Evolutionary conservation across 1,140 invertebrate genomes (phyloP).

Genomic region (Trichonephila clavata): DNA sequence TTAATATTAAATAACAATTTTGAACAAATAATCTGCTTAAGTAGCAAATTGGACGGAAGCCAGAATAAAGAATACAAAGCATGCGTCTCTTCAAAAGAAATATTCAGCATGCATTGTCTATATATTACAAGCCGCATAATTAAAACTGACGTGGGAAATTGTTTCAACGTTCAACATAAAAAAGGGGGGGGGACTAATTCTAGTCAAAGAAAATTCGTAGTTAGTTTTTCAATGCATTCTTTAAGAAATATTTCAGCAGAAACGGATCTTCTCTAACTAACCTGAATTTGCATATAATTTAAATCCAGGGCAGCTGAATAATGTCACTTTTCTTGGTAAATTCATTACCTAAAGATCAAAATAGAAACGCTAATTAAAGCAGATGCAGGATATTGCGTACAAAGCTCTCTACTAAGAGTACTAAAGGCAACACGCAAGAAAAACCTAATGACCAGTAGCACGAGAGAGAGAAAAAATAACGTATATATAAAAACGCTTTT

Average conservation of each 20-base stretch:
- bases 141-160: too few species aligned
- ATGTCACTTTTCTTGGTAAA: background rate
- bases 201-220: too few species aligned
- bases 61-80: too few species aligned
- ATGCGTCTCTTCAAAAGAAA: too few species aligned
- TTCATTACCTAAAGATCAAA: conserved; percentile 37
- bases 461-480: conserved; percentile 19
- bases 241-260: background rate
- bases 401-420: background rate
- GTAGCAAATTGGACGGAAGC: too few species aligned
- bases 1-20: too few species aligned
- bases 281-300: conserved; percentile 3
- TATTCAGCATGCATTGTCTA: too few species aligned
- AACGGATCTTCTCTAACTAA: background rate
- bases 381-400: conserved; percentile 38
- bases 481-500: conserved; percentile 54
- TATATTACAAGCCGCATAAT: too few species aligned
- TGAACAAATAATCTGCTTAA: too few species aligned
- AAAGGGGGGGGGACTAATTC: too few species aligned
- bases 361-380: conserved; percentile 60
- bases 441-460: conserved; percentile 51
- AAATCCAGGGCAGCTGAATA: background rate
- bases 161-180: too few species aligned
- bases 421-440: conserved; percentile 48
- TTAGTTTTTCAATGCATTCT: too few species aligned